Evolutionary conservation across 2,113 vertebrate genomes (phyloP).

Genomic region (Panurus biarmicus): DNA sequence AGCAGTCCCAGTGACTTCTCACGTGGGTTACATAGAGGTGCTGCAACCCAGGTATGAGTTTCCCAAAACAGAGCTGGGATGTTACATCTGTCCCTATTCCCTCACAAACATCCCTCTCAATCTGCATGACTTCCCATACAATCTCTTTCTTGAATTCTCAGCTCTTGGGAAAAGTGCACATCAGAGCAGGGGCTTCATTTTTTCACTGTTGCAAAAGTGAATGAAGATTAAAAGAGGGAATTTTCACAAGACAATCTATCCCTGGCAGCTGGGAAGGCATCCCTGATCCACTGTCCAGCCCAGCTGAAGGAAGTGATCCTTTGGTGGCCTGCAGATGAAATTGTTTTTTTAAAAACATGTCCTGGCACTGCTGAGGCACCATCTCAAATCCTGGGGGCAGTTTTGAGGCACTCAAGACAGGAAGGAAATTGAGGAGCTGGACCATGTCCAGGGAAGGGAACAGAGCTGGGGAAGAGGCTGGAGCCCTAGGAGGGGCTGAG

Average conservation of each 20-base stretch:
- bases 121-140: background rate
- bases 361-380: background rate
- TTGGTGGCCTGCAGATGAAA: background rate
- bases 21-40: background rate
- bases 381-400: background rate
- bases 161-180: background rate
- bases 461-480: rapidly evolving
- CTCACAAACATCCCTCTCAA: background rate
- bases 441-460: background rate
- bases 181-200: background rate
- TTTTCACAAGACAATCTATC: background rate
- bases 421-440: background rate
- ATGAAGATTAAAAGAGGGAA: background rate
- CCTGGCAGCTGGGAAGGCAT: background rate
- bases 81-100: background rate
- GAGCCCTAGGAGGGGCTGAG: background rate
- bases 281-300: background rate
- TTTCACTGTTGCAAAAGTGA: background rate
- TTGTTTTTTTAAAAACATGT: background rate
- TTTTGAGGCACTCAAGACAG: background rate
- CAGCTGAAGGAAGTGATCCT: background rate
- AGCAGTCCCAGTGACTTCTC: background rate
- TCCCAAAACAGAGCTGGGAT: background rate
- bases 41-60: background rate
- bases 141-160: background rate